Base-by-base conservation (phyloP, 2,888 invertebrate species). In the Boloria euphrosyne region DNA sequence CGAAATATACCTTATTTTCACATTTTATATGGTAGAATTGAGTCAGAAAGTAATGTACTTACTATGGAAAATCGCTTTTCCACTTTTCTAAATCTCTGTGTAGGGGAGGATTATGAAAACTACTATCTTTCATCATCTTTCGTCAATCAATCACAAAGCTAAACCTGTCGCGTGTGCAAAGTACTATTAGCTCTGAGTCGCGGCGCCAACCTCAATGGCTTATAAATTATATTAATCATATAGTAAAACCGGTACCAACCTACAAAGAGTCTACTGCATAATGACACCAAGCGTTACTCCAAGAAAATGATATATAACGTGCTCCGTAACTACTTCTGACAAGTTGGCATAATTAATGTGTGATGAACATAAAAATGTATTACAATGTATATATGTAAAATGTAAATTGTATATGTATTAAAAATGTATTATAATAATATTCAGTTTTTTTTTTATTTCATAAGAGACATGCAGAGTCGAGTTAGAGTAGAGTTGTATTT, bases 221-320 rank as follows among this genome's bases (percentile, higher is more conserved):
- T 46, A 17, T 50, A 55, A 62, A 62, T 54, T 50, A 55, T 55
- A 38, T 55, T 66, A 66, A 62, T 55, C 13, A 61, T 57, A 57
- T 43, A 55, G 50, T 17, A 51, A 61, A 49, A 16, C 50, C 43
- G 17, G 55, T 63, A 52, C 50, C n/a, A 50, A n/a, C 50, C 22
- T 46, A 46, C 27, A 46, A 14, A n/a, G n/a, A 57, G 27, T 51
- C 31, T 43, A 59, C 59, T 47, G 17, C 50, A 47, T 31, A 46
- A 46, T 64, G 31, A 58, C 22, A 38, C 54, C 55, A 43, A 50
- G 49, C 13, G 4, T 58, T 27, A 60, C 31, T 60, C 49, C n/a
- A 58, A 55, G 57, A 22, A 64, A 58, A 58, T 58, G 27, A 64
- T 46, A 64, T 52, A 51, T 51, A 50, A 16, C 47, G 38, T 18